Conservation (phyloP, 2,113 vertebrate genomes). For the Gopherus evgoodei region DNA sequence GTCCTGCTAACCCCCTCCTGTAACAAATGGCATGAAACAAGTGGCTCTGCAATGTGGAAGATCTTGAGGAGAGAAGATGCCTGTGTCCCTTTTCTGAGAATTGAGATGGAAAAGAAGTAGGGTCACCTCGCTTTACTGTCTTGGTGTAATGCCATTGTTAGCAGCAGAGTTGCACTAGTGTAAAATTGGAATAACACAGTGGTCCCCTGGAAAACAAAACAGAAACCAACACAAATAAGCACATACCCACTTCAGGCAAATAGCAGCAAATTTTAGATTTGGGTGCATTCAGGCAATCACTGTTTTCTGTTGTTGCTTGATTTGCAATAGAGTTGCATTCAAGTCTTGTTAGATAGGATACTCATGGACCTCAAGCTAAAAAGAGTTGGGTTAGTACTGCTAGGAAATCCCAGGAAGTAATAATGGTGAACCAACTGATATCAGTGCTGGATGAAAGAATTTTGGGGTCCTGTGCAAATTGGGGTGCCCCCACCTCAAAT, state of each 20-base stretch:
- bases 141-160: neutral
- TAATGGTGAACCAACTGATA: neutral
- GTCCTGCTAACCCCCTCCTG: accelerated
- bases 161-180: neutral
- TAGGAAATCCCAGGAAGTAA: neutral
- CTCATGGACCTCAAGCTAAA: neutral
- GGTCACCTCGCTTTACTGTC: neutral
- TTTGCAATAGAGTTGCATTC: neutral
- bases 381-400: neutral
- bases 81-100: neutral
- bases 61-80: neutral
- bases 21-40: accelerated
- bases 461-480: neutral
- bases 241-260: neutral
- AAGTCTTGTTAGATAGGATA: neutral
- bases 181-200: neutral
- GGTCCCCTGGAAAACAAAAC: neutral
- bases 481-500: neutral
- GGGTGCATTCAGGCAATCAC: too few species aligned
- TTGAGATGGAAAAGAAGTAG: neutral
- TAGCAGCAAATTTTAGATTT: neutral
- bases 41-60: neutral
- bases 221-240: neutral
- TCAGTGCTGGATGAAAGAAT: neutral
- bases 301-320: neutral